Evolutionary conservation across 1,140 invertebrate species (phyloP).

Genomic region (Pseudomyrmex dendroicus): DNA sequence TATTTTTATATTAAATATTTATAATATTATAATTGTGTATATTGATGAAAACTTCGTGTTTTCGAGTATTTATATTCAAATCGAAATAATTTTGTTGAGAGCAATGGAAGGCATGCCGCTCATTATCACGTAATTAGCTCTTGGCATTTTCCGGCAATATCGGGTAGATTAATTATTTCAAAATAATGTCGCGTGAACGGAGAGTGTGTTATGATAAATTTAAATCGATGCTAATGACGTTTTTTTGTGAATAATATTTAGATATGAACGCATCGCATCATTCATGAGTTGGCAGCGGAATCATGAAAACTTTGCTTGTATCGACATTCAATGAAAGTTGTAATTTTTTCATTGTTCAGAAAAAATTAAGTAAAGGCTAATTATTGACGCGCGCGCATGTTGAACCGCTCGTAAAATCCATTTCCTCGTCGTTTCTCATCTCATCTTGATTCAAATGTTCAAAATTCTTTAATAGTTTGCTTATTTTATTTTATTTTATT

Average conservation of each 20-base stretch:
- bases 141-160: conserved; percentile 13
- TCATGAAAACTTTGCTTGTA: conserved; percentile 16
- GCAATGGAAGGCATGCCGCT: conserved; percentile 24
- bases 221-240: conserved; percentile 42
- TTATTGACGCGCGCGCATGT: conserved; percentile 21
- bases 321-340: not conserved
- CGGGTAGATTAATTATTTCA: conserved; percentile 46
- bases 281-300: conserved; percentile 1
- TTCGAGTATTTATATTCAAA: conserved; percentile 38
- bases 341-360: not conserved
- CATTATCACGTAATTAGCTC: conserved; percentile 18
- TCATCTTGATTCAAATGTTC: not conserved
- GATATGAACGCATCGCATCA: conserved; percentile 7
- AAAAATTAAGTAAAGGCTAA: not conserved
- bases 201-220: conserved; percentile 26
- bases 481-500: too few relatives aligned
- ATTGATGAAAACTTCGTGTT: not conserved
- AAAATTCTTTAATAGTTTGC: conserved; percentile 11
- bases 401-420: conserved; percentile 5
- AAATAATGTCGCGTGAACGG: conserved; percentile 13
- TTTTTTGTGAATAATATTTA: conserved; percentile 45
- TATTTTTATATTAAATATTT: too few relatives aligned
- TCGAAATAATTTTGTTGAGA: conserved; percentile 38
- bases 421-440: not conserved
- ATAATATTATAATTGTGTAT: not conserved